Evolutionary conservation across 2,797 vertebrate genomes (phyloP).

Genomic region (Garrulus glandarius): DNA sequence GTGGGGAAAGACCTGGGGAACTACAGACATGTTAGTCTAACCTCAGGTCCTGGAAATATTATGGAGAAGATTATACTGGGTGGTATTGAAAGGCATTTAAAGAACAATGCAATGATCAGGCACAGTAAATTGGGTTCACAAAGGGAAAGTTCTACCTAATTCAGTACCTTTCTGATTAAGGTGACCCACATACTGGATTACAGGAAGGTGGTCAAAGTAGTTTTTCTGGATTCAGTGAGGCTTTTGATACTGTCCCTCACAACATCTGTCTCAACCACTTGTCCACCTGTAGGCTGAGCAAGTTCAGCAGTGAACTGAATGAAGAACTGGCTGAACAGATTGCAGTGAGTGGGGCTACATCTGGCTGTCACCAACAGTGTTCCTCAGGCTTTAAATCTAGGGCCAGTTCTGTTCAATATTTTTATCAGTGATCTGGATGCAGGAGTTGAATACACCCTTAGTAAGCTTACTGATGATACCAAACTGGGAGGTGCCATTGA

Average conservation of each 20-base stretch:
- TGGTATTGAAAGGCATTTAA: background rate
- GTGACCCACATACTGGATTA: background rate
- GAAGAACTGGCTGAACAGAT: background rate
- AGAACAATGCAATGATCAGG: background rate
- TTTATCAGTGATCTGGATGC: background rate
- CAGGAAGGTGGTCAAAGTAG: background rate
- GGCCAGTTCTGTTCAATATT: background rate
- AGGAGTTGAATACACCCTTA: background rate
- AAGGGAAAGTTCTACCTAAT: background rate
- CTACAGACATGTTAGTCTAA: background rate
- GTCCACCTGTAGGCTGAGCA: background rate
- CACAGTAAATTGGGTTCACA: background rate
- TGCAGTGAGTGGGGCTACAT: background rate
- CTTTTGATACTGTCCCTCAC: background rate
- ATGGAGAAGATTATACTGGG: background rate
- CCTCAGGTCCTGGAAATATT: background rate
- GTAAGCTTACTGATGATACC: background rate
- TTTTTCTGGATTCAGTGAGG: background rate
- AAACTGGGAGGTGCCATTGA: background rate
- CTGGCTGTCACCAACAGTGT: background rate
- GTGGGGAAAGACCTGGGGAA: background rate
- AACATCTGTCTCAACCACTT: background rate
- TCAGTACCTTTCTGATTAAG: background rate
- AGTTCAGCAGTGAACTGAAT: accelerated
- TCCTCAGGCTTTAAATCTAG: background rate